Evolutionary conservation across 2,888 invertebrate species (phyloP), one percentile per base, ranked within the genome.

Genomic region (Heliconius ismenius): DNA sequence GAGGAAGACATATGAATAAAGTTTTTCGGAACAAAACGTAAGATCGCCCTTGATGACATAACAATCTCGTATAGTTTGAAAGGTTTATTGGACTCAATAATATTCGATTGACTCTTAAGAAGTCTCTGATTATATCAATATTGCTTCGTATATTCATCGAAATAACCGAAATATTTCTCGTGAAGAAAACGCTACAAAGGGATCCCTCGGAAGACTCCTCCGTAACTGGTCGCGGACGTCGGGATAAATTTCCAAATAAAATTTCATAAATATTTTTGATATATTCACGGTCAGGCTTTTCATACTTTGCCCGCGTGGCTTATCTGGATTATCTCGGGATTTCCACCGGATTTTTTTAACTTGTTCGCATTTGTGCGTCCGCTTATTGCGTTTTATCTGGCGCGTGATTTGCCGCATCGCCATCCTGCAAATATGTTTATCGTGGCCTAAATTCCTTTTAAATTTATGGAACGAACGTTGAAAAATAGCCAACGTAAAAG

Each of bases 201-300:
- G 75, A 68, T 26, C 54, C 68, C 75, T 70, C 77, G 26, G 63
- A 75, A 65, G 76, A 64, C 69, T 65, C 36, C 62, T 24, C 13
- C 26, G 49, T 72, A 69, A 73, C 67, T 63, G 36, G 62, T 39
- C 72, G 62, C 74, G 68, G 54, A 60, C 75, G 84, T 85, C 83
- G 86, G 32, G 86, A 89, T 89, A 86, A 88, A 89, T 87, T 86
- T 84, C 83, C 84, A 88, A 91, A 91, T 89, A 88, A 89, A 89
- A 89, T 90, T 91, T 89, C 87, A 88, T 90, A 90, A 91, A 92
- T 91, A 90, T 91, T 90, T 90, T 90, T 92, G 90, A 92, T 92
- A 88, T 92, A 93, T 92, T 92, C 91, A 90, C 89, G 92, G 92
- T 92, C 93, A 92, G 92, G 91, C 87, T 88, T 90, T 89, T 89